Conservation (phyloP, 2,888 invertebrate genomes). For the Oxytorus armatus region DNA sequence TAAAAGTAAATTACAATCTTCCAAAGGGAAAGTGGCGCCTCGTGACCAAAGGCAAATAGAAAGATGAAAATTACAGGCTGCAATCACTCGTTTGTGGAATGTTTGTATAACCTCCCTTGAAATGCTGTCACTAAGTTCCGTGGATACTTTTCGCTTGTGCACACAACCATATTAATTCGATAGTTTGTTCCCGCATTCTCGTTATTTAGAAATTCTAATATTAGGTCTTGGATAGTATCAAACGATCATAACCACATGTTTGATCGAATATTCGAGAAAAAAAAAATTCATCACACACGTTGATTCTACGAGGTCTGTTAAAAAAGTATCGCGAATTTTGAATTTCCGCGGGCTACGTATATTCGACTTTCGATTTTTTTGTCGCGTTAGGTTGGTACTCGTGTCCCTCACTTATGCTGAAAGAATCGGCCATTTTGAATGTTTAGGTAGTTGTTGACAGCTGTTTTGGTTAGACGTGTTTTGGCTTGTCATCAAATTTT, state of each 20-base stretch:
- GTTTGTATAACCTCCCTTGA: constrained; percentile 4
- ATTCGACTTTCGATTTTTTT: too few species aligned
- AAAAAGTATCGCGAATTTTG: too few species aligned
- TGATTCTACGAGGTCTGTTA: too few species aligned
- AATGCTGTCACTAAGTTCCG: constrained; percentile 8
- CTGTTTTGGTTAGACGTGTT: too few species aligned
- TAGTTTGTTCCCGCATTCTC: not conserved
- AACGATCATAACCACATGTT: not conserved
- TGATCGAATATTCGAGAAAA: not conserved
- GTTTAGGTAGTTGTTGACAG: too few species aligned
- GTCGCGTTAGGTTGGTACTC: too few species aligned
- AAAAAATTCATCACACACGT: not conserved
- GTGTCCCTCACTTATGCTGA: too few species aligned
- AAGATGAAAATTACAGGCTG: constrained; percentile 39
- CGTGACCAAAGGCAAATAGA: constrained; percentile 4
- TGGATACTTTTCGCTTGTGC: not conserved
- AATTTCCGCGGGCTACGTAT: too few species aligned
- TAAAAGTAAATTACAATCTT: constrained; percentile 38
- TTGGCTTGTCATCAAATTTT: too few species aligned
- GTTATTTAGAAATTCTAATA: not conserved
- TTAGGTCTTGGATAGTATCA: not conserved
- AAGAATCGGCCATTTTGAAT: too few species aligned
- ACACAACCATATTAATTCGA: not conserved
- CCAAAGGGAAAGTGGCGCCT: constrained; percentile 14
- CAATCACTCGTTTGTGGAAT: constrained; percentile 23